These are phyloP conservation scores for Acrossocheilus wenchowensis DNA, from an alignment of 2,797 vertebrate genomes.

Conservation along the genomic window DNA sequence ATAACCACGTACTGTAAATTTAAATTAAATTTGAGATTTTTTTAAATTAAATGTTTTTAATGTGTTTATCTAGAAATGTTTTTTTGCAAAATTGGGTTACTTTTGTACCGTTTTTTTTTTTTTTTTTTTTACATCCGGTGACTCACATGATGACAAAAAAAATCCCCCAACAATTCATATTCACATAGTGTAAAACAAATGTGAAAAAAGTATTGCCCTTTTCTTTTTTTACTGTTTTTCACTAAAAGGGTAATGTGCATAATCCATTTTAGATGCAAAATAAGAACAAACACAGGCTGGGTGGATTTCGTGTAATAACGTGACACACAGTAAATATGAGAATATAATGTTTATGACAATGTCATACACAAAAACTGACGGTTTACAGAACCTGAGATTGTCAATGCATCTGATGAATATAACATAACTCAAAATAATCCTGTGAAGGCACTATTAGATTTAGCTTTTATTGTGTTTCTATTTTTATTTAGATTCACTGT, in stretches of 20 bases:
- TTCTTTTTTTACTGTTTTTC: neutral
- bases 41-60: neutral
- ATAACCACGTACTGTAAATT: neutral
- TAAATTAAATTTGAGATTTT: neutral
- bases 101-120: neutral
- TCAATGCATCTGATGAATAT: neutral
- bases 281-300: neutral
- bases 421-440: neutral
- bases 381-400: neutral
- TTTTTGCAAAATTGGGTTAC: neutral
- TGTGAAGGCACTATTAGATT: neutral
- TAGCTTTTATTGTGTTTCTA: neutral
- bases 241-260: neutral
- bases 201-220: neutral
- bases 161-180: neutral
- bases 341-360: neutral
- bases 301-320: neutral
- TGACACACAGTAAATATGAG: neutral
- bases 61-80: neutral
- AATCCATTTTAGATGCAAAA: neutral
- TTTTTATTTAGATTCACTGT: neutral
- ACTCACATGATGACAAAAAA: neutral
- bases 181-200: neutral
- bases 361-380: neutral
- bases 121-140: neutral